These are phyloP conservation scores for Cyrtodaria siliqua DNA, from an alignment of 2,888 invertebrate genomes.

Conservation along the genomic window DNA sequence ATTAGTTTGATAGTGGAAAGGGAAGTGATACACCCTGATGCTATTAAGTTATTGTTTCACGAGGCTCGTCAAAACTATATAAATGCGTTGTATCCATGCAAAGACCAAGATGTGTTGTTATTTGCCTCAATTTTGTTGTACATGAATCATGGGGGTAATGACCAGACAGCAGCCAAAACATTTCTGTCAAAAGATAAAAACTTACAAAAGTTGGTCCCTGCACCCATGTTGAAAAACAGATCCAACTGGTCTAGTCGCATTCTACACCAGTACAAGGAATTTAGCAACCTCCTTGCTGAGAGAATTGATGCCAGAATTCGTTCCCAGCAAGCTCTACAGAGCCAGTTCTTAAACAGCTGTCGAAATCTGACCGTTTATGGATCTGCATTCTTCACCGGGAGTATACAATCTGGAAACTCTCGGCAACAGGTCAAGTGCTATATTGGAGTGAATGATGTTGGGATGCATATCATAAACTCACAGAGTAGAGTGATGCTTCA, in stretches of 20 bases:
- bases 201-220: constrained; percentile 83
- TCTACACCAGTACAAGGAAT: constrained; percentile 80
- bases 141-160: constrained; percentile 81
- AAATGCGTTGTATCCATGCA: constrained; percentile 85
- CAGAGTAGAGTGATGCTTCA: constrained; percentile 83
- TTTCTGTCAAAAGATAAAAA: constrained; percentile 78
- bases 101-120: constrained; percentile 84
- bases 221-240: constrained; percentile 76
- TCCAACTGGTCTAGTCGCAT: constrained; percentile 81
- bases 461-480: constrained; percentile 84
- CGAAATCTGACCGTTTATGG: constrained; percentile 86
- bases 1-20: constrained; percentile 82
- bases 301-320: constrained; percentile 20
- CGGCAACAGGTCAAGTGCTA: constrained; percentile 44
- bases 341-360: constrained; percentile 85
- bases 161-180: constrained; percentile 74
- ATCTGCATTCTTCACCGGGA: constrained; percentile 86
- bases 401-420: constrained; percentile 53
- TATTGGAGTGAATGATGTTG: constrained; percentile 85
- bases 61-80: constrained; percentile 86
- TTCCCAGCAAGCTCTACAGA: constrained; percentile 81
- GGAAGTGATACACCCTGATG: constrained; percentile 81
- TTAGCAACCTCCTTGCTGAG: constrained; percentile 58
- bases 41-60: constrained; percentile 84
- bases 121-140: constrained; percentile 85